Evolutionary conservation across 2,888 invertebrate species (phyloP), one percentile per base, ranked within the genome.

Genomic region (Thalpophila matura): DNA sequence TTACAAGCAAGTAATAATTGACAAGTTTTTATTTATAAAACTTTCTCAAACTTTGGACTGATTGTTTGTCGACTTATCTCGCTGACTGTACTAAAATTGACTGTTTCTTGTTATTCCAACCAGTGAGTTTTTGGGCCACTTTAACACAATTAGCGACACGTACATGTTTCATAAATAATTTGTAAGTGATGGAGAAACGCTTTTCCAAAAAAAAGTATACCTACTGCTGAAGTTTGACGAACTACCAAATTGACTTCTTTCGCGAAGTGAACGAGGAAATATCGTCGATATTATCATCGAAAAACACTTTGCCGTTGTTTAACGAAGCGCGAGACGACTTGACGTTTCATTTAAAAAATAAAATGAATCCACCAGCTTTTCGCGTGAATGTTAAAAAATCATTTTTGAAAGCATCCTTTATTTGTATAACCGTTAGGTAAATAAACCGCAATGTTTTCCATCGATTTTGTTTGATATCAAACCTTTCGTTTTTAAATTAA

Each of bases 371-470:
- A 46, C 6, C 6, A 10, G 24, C 1, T 33, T 10, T 29, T 4
- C 3, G 27, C 33, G 7, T n/a, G 53, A 50, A 33, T 50, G 31
- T 20, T 20, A 22, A 20, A 65, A 51, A 40, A 37, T 49, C 12
- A 22, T 22, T 35, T 26, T 16, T 9, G 7, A 9, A 29, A 18
- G 16, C 16, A 29, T 18, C 3, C 7, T 3, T 20, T n/a, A 4
- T 46, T 60, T 20, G 5, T 53, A 3, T 16, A 26, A 20, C 16
- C 6, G 26, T 26, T 31, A 18, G 3, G 10, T 29, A 29, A 49
- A 50, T 33, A 33, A 29, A 49, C 9, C 7, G 6, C 7, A 6
- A 1, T 12, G 24, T 22, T 24, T 29, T 37, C 12, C n/a, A 4
- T 4, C 5, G 4, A 33, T 22, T 58, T 42, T 12, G 10, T 26